Base-by-base conservation (phyloP, 2,797 vertebrate species). In the Coluber constrictor region DNA sequence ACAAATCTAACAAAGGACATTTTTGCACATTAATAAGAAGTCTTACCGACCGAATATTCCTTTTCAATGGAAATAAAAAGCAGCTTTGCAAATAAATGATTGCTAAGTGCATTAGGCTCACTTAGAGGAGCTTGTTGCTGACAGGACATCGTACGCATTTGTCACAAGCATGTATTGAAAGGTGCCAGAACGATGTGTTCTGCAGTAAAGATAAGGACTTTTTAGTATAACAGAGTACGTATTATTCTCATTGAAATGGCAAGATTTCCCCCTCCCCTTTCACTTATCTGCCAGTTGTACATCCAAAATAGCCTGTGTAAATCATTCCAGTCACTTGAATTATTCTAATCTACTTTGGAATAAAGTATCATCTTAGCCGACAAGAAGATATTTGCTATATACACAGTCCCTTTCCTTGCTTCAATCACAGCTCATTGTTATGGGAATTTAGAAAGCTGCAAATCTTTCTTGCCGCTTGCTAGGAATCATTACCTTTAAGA, bases 21-120 rank as follows among this genome's bases (percentile, higher is more conserved):
- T 96, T 96, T 95, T 91, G 88, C 93, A 93, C 95, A 95, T 96
- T 97, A 96, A 94, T 91, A 96, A 93, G 95, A 96, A 96, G 96
- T 96, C 95, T 96, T 97, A 87, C 90, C 95, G 94, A 96, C 87
- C 93, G 94, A 97, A 95, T 94, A 94, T 92, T 94, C 93, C 74
- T 95, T 96, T 95, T 94, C 56, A 96, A 88, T 6, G 87, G 94
- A 96, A 96, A 96, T 94, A 93, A 89, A 83, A 96, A 95, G 95
- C 95, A 92, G 90, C 91, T 96, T 94, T 96, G 93, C 93, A 90
- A 55, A 90, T 37, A 96, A 96, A 95, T 96, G 94, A 97, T 95
- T 96, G 93, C 93, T 91, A 94, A 96, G 94, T 96, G 86, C 94
- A 96, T 97, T 96, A 96, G 92, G 94, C 96, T 96, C 93, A 94